These are phyloP conservation scores for Lagorchestes hirsutus DNA, from an alignment of 2,797 vertebrate genomes.

Conservation along the genomic window DNA sequence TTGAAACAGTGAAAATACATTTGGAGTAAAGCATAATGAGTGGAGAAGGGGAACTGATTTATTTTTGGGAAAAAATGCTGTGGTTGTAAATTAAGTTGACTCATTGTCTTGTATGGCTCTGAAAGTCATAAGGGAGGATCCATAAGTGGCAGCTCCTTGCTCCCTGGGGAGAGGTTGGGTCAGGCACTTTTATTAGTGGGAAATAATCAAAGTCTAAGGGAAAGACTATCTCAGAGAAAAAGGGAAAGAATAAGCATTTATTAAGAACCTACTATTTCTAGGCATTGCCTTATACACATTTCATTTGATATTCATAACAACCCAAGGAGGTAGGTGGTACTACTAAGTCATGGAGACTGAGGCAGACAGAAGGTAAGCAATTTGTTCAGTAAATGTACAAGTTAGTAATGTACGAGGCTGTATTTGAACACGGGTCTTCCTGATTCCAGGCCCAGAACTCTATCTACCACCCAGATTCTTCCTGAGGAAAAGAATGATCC, in stretches of 20 bases:
- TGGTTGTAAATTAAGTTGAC: background rate
- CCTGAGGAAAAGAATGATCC: too few relatives aligned
- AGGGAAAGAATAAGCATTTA: background rate
- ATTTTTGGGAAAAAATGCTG: background rate
- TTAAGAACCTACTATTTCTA: background rate
- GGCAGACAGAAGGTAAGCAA: background rate
- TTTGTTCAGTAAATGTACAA: background rate
- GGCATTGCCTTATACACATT: background rate
- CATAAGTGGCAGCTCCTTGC: background rate
- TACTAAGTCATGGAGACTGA: background rate
- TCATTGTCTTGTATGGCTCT: background rate
- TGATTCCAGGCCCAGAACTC: too few relatives aligned
- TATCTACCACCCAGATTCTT: too few relatives aligned
- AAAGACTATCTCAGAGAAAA: background rate
- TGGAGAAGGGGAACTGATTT: background rate
- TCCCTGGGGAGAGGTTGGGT: background rate
- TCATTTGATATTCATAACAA: background rate
- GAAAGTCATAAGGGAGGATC: background rate
- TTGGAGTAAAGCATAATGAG: background rate
- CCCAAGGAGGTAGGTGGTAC: background rate
- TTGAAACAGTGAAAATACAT: background rate
- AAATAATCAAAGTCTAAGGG: background rate
- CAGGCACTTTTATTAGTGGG: background rate
- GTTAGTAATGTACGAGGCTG: background rate
- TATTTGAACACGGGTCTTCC: too few relatives aligned